A percentile compares a stretch with the other conserved stretches of the same genome.
phyloP scores from a whole-genome alignment of 2,888 invertebrate genomes.

The Artemia sp. region DNA sequence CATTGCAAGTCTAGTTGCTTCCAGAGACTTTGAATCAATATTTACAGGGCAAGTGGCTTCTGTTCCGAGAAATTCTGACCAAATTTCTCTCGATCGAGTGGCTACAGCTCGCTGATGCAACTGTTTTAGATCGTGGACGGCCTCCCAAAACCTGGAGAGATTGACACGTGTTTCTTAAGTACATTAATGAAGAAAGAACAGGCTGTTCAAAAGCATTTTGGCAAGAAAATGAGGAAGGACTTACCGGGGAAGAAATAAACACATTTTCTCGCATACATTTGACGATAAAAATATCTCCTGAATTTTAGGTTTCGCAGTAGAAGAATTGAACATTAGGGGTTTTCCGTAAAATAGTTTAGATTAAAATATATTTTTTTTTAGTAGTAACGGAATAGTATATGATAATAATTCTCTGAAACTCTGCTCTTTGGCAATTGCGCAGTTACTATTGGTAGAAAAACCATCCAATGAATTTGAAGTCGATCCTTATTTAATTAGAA shows the following conservation, averaged over 20 bases:
- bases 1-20: constrained; percentile 61
- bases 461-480: too few species aligned
- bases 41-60: constrained; percentile 94
- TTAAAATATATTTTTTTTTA: too few species aligned
- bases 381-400: too few species aligned
- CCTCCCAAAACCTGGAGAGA: constrained; percentile 69
- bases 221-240: constrained; percentile 15
- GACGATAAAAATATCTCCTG: too few species aligned
- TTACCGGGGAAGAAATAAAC: constrained; percentile 8
- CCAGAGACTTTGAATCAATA: constrained; percentile 80
- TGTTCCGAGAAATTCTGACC: constrained; percentile 78
- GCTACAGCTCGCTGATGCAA: constrained; percentile 69
- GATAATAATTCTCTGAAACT: too few species aligned
- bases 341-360: too few species aligned
- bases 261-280: constrained; percentile 15
- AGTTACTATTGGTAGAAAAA: too few species aligned
- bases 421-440: too few species aligned
- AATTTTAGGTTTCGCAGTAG: too few species aligned
- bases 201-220: constrained; percentile 9
- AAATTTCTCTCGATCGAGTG: constrained; percentile 62
- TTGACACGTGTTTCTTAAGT: neutral
- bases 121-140: constrained; percentile 77
- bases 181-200: neutral
- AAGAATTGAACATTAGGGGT: too few species aligned
- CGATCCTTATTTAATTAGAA: too few species aligned